Percentiles rank a stretch among this genome's conserved stretches.
phyloP scores from a whole-genome alignment of 2,888 invertebrate genomes.

The Pammene fasciana region DNA sequence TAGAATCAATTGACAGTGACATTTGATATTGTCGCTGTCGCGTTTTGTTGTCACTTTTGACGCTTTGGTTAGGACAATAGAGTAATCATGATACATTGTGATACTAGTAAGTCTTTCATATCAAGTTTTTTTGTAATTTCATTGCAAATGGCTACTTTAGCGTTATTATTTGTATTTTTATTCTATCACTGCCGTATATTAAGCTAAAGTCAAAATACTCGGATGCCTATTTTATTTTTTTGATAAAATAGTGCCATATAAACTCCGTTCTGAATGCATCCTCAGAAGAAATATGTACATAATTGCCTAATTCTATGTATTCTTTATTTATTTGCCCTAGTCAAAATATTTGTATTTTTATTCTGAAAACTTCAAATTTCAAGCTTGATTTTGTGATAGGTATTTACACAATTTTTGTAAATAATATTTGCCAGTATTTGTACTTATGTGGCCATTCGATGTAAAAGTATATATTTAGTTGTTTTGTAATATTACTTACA shows the following conservation, averaged over 20 bases:
- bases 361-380: constrained; percentile 25
- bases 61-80: constrained; percentile 42
- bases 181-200: constrained; percentile 45
- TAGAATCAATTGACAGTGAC: too few species aligned
- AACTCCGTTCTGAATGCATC: constrained; percentile 52
- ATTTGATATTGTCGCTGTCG: too few species aligned
- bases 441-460: constrained; percentile 76
- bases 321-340: constrained; percentile 41
- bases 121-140: constrained; percentile 26
- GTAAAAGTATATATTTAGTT: constrained; percentile 46
- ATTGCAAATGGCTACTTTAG: constrained; percentile 54
- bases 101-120: constrained; percentile 51
- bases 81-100: constrained; percentile 55
- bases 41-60: neutral
- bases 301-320: constrained; percentile 47
- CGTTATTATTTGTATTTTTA: constrained; percentile 42
- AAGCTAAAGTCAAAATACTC: constrained; percentile 62
- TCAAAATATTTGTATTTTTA: constrained; percentile 41
- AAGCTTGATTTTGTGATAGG: constrained; percentile 62
- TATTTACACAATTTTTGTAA: constrained; percentile 68
- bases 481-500: constrained; percentile 31
- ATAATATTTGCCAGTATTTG: constrained; percentile 67
- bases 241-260: constrained; percentile 79
- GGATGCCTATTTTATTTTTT: constrained; percentile 70
- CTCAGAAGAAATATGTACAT: constrained; percentile 51